A percentile compares a stretch with the other conserved stretches of the same genome.
Conservation (phyloP, 2,888 invertebrate species). For the Drosophila neotestacea region DNA sequence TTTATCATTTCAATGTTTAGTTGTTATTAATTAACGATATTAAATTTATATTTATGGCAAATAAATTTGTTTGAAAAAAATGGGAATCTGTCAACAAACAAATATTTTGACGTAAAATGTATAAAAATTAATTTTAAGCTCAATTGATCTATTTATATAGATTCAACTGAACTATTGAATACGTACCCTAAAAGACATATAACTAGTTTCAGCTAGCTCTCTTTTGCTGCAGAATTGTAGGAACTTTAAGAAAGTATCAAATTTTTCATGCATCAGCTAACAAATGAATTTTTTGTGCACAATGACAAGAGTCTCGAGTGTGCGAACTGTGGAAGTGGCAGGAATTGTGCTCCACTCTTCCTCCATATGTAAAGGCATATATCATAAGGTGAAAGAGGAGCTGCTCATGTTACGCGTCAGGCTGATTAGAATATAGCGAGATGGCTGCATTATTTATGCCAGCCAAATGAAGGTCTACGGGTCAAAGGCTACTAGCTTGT, state of each 20-base stretch:
- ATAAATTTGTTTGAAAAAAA: too few relatives aligned
- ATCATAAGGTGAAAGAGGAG: slow-evolving; percentile 47
- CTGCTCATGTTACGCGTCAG: slow-evolving; percentile 73
- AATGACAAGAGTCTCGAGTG: slow-evolving; percentile 59
- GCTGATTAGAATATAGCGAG: slow-evolving; percentile 79
- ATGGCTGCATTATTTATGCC: slow-evolving; percentile 66
- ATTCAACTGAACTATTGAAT: too few relatives aligned
- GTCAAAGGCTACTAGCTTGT: slow-evolving; percentile 57
- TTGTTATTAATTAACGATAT: too few relatives aligned
- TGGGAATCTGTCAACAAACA: too few relatives aligned
- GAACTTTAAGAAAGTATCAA: slow-evolving; percentile 56
- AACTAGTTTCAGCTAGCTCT: background rate
- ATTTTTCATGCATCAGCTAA: slow-evolving; percentile 51
- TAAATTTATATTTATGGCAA: too few relatives aligned
- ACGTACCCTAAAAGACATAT: background rate
- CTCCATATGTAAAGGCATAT: slow-evolving; percentile 36
- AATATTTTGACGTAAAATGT: too few relatives aligned
- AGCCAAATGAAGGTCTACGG: slow-evolving; percentile 76
- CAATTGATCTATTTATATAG: too few relatives aligned
- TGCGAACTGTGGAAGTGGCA: slow-evolving; percentile 19
- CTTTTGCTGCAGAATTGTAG: background rate
- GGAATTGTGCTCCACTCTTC: background rate
- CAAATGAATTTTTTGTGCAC: slow-evolving; percentile 80
- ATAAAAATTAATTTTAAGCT: too few relatives aligned
- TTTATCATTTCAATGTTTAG: too few relatives aligned